Evolutionary conservation across 2,113 vertebrate genomes (phyloP), one percentile per base, ranked within the genome.

Genomic region (Syrrhaptes paradoxus): DNA sequence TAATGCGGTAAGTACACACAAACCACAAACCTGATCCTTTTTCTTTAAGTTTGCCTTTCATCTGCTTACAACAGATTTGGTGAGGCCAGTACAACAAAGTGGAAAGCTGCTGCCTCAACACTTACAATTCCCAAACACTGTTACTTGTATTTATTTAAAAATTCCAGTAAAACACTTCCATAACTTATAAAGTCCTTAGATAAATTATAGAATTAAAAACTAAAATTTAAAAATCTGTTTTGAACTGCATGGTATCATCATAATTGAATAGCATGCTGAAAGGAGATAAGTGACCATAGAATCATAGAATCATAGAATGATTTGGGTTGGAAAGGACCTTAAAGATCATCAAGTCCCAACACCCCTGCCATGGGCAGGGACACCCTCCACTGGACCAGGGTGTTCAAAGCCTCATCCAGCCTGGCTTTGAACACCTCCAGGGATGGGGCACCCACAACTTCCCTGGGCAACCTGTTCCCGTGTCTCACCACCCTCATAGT

Each of bases 161-260:
- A 46, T 4, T 15, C 4, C 1, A 5, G 13, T 9, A 43, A 17
- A 22, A 28, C 25, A 13, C 21, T 45, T 49, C 11, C 1, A 0
- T 8, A 85, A 55, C 10, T 65, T 43, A 49, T 51, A 66, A 67
- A 51, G 58, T 16, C 4, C 13, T 45, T 45, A 48, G 4, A 24
- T 7, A 68, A 26, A 75, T 10, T 0, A 26, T 0, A 3, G 11
- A 41, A 43, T 25, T 45, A 9, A 36, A 58, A 26, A 13, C 7
- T 36, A 61, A 22, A n/a, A 45, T 7, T 45, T 32, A 7, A 43
- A 29, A 43, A 8, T n/a, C 7, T 25, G 3, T 63, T 67, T 71
- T 61, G 21, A 72, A 48, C 21, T 26, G 6, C 22, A 54, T 3
- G 13, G 16, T 43, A 43, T 59, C 11, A 19, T 6, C 4, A 9